Percentiles rank a stretch among this genome's conserved stretches.
phyloP scores from a whole-genome alignment of 2,797 vertebrate species.

The Psittacula echo region DNA sequence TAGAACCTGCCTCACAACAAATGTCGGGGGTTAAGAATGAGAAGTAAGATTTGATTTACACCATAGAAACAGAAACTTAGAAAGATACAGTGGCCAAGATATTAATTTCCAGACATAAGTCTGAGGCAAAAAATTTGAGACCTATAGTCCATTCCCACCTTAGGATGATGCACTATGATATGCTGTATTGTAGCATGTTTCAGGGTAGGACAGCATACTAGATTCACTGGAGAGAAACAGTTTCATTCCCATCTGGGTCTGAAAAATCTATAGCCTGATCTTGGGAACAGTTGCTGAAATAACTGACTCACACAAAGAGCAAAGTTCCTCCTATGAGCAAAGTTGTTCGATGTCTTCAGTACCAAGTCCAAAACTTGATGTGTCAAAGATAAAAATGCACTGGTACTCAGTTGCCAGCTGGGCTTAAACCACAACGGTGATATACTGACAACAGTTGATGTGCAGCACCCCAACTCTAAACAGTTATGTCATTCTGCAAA shows the following conservation, averaged over 20 bases:
- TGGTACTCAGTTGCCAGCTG: not conserved
- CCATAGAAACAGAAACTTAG: not conserved
- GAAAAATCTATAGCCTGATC: not conserved
- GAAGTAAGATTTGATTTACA: not conserved
- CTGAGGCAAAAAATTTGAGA: not conserved
- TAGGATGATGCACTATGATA: not conserved
- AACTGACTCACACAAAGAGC: not conserved
- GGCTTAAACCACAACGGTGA: not conserved
- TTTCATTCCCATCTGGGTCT: not conserved
- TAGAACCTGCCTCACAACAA: not conserved
- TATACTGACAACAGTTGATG: not conserved
- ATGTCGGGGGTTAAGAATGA: not conserved
- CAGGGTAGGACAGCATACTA: not conserved
- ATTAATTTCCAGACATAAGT: not conserved
- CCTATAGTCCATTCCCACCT: not conserved
- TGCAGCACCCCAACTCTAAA: not conserved
- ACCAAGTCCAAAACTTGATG: not conserved
- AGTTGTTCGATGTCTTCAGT: not conserved
- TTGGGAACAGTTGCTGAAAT: not conserved
- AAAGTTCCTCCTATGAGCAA: not conserved
- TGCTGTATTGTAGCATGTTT: not conserved
- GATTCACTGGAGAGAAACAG: not conserved
- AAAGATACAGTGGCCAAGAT: not conserved
- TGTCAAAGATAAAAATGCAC: not conserved
- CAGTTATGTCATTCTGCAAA: not conserved